Evolutionary conservation across 2,113 vertebrate genomes (phyloP).

Genomic region (Istiophorus platypterus): DNA sequence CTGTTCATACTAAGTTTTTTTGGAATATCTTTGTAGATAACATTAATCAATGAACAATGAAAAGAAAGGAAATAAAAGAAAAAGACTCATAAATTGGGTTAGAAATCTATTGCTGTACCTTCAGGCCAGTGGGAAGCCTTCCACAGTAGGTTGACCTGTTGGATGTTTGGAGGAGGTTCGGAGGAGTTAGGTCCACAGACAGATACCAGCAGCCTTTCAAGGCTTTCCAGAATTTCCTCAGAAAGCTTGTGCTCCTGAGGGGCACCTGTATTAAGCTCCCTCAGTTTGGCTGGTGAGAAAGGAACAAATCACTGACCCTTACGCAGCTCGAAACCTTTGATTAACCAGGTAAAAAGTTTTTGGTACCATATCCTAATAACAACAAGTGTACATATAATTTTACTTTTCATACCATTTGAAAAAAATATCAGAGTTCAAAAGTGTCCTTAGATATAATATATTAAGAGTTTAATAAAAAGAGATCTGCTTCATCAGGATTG

Average conservation of each 20-base stretch:
- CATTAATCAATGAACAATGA: not conserved
- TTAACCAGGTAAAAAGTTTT: not conserved
- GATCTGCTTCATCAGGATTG: too few relatives aligned
- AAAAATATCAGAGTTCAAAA: too few relatives aligned
- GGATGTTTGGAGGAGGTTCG: slow-evolving; percentile 85
- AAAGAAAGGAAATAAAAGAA: too few relatives aligned
- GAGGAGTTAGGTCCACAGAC: slow-evolving; percentile 80
- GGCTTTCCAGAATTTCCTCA: slow-evolving; percentile 83
- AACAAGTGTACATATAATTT: too few relatives aligned
- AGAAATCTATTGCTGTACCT: slow-evolving; percentile 49
- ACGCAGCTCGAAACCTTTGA: not conserved
- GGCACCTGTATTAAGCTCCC: slow-evolving; percentile 82
- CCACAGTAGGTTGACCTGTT: slow-evolving; percentile 92
- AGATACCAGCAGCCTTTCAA: slow-evolving; percentile 87
- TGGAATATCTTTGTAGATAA: not conserved
- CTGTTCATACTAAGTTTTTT: not conserved
- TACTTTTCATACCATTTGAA: too few relatives aligned
- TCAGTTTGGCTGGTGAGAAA: slow-evolving; percentile 89
- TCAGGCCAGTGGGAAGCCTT: slow-evolving; percentile 95
- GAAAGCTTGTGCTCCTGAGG: slow-evolving; percentile 79
- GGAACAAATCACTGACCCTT: not conserved
- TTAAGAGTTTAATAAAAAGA: too few relatives aligned
- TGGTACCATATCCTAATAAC: not conserved
- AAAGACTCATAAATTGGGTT: not conserved
- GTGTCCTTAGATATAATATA: too few relatives aligned